Conservation (phyloP, 2,888 invertebrate genomes). For the Ophonus ardosiacus region DNA sequence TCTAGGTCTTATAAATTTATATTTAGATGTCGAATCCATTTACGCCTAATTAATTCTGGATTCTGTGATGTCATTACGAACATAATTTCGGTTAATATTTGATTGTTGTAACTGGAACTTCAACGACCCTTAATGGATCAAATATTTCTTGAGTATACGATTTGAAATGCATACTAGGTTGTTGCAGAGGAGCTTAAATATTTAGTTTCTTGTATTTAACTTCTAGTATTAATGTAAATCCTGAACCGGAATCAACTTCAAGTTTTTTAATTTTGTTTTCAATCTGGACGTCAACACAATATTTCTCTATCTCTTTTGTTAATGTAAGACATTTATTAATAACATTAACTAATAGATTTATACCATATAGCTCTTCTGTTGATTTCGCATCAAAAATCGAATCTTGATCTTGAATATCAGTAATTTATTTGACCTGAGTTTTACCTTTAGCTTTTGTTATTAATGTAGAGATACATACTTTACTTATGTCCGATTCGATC, state of each 20-base stretch:
- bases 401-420: not conserved
- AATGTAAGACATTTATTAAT: not conserved
- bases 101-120: conserved; percentile 55
- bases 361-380: not conserved
- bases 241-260: conserved; percentile 64
- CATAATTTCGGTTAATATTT: conserved; percentile 47
- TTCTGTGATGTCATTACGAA: conserved; percentile 56
- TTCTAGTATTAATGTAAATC: conserved; percentile 56
- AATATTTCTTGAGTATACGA: conserved; percentile 64
- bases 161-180: conserved; percentile 53
- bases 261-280: conserved; percentile 58
- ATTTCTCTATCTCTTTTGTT: not conserved
- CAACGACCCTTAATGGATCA: conserved; percentile 52
- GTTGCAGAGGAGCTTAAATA: conserved; percentile 47
- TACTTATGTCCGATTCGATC: not conserved
- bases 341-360: not conserved
- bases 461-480: not conserved
- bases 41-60: conserved; percentile 54
- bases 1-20: conserved; percentile 48
- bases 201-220: conserved; percentile 32
- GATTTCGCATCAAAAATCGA: not conserved
- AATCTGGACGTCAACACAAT: not conserved
- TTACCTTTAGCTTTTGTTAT: not conserved
- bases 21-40: conserved; percentile 58
- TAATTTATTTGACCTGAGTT: not conserved